Conservation (phyloP, 2,888 invertebrate species). For the Drosophila meridiana region DNA sequence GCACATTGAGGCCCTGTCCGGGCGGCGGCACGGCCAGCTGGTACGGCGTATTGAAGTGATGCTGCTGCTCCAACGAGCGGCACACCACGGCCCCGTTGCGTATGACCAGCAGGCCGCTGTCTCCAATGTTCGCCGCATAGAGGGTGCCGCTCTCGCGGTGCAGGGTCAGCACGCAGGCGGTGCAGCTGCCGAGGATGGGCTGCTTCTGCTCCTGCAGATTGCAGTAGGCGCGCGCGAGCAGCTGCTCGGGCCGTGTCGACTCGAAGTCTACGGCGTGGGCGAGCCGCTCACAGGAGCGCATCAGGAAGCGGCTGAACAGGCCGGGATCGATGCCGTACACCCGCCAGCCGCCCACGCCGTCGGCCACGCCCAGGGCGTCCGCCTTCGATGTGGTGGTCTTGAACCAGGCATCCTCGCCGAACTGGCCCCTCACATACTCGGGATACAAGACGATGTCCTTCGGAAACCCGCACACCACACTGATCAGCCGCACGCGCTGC, state of each 20-base stretch:
- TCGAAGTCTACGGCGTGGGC: conserved; percentile 93
- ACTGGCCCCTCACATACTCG: conserved; percentile 92
- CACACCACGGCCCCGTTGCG: conserved; percentile 93
- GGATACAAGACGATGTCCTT: conserved; percentile 90
- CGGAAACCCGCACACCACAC: conserved; percentile 96
- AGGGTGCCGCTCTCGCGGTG: conserved; percentile 94
- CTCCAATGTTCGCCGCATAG: conserved; percentile 98
- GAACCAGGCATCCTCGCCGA: conserved; percentile 99
- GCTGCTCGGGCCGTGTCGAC: conserved; percentile 92
- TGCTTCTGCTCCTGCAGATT: conserved; percentile 95
- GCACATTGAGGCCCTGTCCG: conserved; percentile 92
- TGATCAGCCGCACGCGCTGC: conserved; percentile 88
- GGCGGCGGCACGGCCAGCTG: conserved; percentile 97
- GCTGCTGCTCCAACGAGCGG: conserved; percentile 97
- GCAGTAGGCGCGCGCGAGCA: conserved; percentile 94
- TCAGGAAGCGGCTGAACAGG: conserved; percentile 95
- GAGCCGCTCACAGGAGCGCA: conserved; percentile 96
- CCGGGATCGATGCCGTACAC: conserved; percentile 98
- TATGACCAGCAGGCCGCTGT: conserved; percentile 97
- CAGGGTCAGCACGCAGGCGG: conserved; percentile 97
- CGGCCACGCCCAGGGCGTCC: conserved; percentile 97
- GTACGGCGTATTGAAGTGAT: conserved; percentile 99
- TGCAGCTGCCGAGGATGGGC: conserved; percentile 97
- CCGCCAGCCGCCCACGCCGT: conserved; percentile 99
- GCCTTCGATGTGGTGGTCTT: conserved; percentile 88